A percentile compares a stretch with the other conserved stretches of the same genome.
phyloP scores from a whole-genome alignment of 2,888 invertebrate genomes.

The Drosophila melanosoma region DNA sequence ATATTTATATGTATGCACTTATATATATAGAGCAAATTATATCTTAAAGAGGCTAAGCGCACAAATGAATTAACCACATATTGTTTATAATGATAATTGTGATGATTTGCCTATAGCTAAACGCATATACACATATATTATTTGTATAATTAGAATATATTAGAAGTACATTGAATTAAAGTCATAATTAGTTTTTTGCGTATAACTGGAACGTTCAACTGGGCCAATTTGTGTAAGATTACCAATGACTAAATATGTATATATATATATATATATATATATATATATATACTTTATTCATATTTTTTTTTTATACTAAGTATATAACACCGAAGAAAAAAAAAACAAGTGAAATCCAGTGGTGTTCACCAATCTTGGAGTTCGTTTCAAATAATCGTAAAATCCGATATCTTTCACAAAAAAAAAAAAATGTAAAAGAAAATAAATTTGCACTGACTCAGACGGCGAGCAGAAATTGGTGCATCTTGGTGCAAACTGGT shows the following conservation, averaged over 20 bases:
- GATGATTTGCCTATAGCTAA: constrained; percentile 24
- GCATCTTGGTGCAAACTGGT: not conserved
- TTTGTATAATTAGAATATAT: constrained; percentile 17
- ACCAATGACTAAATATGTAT: constrained; percentile 38
- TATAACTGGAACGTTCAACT: constrained; percentile 69
- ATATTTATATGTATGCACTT: constrained; percentile 17
- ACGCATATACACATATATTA: constrained; percentile 15
- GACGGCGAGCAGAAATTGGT: not conserved
- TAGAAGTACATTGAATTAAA: constrained; percentile 25
- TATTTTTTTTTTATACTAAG: constrained; percentile 37
- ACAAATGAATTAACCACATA: constrained; percentile 45
- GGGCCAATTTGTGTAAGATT: constrained; percentile 51
- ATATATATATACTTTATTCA: not conserved
- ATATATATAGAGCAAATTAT: constrained; percentile 41
- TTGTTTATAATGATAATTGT: constrained; percentile 51
- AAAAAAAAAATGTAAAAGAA: not conserved
- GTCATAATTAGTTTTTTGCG: constrained; percentile 28
- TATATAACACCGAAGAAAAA: constrained; percentile 39
- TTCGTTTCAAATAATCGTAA: not conserved
- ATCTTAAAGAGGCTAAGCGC: constrained; percentile 54
- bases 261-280: constrained; percentile 6
- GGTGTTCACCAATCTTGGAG: not conserved
- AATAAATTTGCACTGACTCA: not conserved
- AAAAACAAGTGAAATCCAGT: not conserved
- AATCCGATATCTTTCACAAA: not conserved